Conservation (phyloP, 2,113 vertebrate species). For the Megaceryle maxima region DNA sequence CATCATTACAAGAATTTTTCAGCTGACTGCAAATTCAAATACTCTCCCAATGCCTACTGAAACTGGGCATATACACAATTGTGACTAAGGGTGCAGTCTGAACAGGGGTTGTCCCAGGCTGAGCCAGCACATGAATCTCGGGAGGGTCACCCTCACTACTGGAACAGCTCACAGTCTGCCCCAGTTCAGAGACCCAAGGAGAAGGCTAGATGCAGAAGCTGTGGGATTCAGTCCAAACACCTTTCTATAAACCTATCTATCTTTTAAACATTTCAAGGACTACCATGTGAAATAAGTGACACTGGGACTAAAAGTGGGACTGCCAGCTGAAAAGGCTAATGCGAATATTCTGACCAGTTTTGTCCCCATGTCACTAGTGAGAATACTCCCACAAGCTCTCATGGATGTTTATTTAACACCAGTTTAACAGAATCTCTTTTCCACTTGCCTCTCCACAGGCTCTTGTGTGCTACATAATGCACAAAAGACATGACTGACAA, state of each 20-base stretch:
- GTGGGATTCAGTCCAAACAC: not conserved
- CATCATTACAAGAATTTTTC: not conserved
- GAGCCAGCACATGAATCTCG: not conserved
- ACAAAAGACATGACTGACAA: not conserved
- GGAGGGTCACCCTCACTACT: not conserved
- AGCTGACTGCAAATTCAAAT: not conserved
- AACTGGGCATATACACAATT: not conserved
- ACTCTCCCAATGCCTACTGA: not conserved
- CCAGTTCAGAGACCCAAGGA: not conserved
- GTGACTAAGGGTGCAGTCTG: too few species aligned
- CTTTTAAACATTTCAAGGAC: not conserved
- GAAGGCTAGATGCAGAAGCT: not conserved
- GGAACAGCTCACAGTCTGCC: not conserved
- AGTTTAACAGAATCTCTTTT: not conserved
- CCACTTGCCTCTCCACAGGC: not conserved
- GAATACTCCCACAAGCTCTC: not conserved
- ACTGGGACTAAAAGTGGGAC: not conserved
- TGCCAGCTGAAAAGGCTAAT: not conserved
- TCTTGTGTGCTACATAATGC: not conserved
- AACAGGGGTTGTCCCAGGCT: not conserved
- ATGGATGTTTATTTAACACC: not conserved
- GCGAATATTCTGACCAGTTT: not conserved
- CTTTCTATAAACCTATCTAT: not conserved
- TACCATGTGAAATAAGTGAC: not conserved
- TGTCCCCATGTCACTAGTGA: not conserved